These are phyloP conservation scores for Sternarchorhynchus goeldii DNA, from an alignment of 2,797 vertebrate genomes.

Conservation along the genomic window DNA sequence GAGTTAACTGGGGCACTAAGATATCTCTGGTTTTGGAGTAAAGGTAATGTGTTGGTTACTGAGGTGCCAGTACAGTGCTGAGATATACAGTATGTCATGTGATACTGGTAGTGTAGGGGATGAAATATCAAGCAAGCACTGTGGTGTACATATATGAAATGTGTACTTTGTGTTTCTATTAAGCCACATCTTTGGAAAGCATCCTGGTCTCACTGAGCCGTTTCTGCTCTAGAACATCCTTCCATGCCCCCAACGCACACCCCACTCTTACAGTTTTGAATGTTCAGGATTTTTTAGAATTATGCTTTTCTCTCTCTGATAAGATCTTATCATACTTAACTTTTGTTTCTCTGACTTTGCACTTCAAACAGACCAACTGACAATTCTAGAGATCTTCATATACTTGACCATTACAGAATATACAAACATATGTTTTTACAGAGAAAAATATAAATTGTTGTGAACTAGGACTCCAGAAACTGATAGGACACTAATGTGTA, in stretches of 20 bases:
- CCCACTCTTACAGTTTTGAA: constrained; percentile 1
- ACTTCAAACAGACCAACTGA: constrained; percentile 10
- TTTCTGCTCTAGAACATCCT: constrained; percentile 6
- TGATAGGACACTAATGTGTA: neutral
- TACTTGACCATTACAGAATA: too few relatives aligned
- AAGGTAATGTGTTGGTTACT: neutral
- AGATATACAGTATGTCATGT: neutral
- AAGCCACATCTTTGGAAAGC: neutral
- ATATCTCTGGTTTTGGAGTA: neutral
- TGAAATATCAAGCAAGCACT: neutral
- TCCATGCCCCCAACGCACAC: too few relatives aligned
- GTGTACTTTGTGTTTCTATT: neutral
- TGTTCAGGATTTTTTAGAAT: constrained; percentile 22
- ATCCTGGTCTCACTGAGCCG: neutral
- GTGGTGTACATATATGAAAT: neutral
- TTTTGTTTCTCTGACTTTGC: constrained; percentile 6
- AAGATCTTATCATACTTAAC: constrained; percentile 16
- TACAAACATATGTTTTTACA: too few relatives aligned
- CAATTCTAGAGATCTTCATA: neutral
- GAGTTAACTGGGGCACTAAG: too few relatives aligned
- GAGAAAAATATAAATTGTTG: too few relatives aligned
- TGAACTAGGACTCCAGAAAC: neutral
- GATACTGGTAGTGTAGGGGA: constrained; percentile 1
- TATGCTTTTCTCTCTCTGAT: neutral
- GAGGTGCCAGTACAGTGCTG: neutral